A percentile compares a stretch with the other conserved stretches of the same genome.
These are phyloP conservation scores for Lophotriccus pileatus DNA, from an alignment of 2,797 vertebrate genomes.

Conservation along the genomic window DNA sequence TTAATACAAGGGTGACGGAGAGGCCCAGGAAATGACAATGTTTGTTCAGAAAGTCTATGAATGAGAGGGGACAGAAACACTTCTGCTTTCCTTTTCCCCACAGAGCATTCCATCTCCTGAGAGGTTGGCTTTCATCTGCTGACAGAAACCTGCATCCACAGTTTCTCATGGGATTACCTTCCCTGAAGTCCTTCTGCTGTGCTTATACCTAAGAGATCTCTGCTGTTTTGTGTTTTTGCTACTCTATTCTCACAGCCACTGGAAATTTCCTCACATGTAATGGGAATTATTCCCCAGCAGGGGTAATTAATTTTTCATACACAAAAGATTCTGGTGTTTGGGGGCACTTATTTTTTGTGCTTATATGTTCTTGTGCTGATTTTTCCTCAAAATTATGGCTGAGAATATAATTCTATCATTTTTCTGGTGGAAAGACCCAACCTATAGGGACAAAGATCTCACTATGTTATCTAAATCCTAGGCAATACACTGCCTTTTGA, in stretches of 20 bases:
- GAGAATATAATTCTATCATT: background rate
- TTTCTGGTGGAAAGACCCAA: background rate
- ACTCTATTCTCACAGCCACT: background rate
- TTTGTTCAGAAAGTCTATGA: background rate
- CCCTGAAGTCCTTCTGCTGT: background rate
- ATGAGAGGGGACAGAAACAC: background rate
- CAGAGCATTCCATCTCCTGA: background rate
- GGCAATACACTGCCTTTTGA: background rate
- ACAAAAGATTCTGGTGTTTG: background rate
- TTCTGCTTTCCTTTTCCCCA: background rate
- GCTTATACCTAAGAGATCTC: background rate
- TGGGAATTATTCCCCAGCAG: background rate
- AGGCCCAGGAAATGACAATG: background rate
- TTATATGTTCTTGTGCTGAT: background rate
- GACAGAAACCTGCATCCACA: background rate
- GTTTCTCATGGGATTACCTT: background rate
- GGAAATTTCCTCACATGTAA: background rate
- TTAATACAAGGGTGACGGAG: background rate
- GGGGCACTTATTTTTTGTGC: background rate
- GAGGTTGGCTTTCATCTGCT: background rate
- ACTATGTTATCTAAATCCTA: background rate
- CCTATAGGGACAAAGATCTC: background rate
- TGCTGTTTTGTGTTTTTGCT: background rate
- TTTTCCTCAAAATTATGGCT: background rate
- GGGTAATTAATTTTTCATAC: background rate